Conservation (phyloP, 2,113 vertebrate species). For the Labeo catla region DNA sequence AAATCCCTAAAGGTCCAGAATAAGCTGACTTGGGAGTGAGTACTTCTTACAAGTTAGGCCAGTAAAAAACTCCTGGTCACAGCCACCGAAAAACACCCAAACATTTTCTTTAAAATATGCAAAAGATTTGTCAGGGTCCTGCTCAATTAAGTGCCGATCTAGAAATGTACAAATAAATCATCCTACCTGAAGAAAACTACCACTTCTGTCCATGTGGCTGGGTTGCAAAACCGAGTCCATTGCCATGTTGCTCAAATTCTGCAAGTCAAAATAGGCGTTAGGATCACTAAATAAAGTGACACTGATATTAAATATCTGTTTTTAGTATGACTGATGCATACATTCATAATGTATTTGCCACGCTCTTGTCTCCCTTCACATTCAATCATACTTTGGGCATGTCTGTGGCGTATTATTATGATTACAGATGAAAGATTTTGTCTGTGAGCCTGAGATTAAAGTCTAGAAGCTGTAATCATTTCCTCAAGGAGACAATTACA, state of each 20-base stretch:
- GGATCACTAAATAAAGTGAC: not conserved
- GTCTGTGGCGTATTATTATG: slow-evolving; percentile 1
- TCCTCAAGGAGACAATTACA: slow-evolving; percentile 1
- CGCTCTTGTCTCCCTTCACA: not conserved
- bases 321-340: not conserved
- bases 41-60: not conserved
- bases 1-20: not conserved
- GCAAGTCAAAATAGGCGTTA: not conserved
- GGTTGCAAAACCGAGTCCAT: slow-evolving; percentile 64
- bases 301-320: not conserved
- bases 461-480: slow-evolving; percentile 11
- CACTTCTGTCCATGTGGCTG: slow-evolving; percentile 77
- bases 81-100: not conserved
- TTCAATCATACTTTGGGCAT: not conserved
- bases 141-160: not conserved
- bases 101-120: too few species aligned
- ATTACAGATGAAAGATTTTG: not conserved
- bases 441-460: slow-evolving; percentile 42
- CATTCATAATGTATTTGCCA: not conserved
- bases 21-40: not conserved
- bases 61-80: not conserved
- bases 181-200: slow-evolving; percentile 94
- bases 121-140: not conserved
- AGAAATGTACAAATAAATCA: not conserved
- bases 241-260: slow-evolving; percentile 50